phyloP scores from a whole-genome alignment of 53 echinoderm and acorn worm species.

The Astropecten irregularis region DNA sequence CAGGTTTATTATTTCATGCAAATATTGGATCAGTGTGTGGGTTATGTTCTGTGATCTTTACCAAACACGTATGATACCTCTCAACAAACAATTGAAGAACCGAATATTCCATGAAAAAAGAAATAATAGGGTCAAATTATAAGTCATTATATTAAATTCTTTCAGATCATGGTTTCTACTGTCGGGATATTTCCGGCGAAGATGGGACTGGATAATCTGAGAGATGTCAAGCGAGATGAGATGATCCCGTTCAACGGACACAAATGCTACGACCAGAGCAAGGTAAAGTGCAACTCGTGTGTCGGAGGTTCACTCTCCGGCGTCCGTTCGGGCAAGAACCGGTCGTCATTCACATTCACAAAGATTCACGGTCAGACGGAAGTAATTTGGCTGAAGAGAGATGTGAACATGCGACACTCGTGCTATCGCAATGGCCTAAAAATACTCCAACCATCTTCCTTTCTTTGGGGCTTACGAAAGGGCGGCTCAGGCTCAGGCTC shows the following conservation, averaged over 20 bases:
- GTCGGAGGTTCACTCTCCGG: no score
- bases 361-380: not conserved
- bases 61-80: no score
- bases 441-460: not conserved
- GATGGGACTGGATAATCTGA: slow-evolving; percentile 57
- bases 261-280: slow-evolving; percentile 76
- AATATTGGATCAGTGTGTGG: no score
- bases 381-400: not conserved
- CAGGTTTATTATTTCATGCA: no score
- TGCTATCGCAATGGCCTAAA: not conserved
- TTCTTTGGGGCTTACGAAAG: no score
- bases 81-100: no score
- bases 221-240: not conserved
- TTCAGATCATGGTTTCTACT: slow-evolving; percentile 87
- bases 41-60: no score
- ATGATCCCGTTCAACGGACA: slow-evolving; percentile 69
- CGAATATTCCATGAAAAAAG: no score
- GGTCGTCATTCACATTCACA: not conserved
- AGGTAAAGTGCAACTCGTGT: slow-evolving; percentile 46
- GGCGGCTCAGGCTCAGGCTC: no score
- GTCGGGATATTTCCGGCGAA: slow-evolving; percentile 79
- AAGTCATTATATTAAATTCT: not conserved
- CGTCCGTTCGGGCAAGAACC: not conserved
- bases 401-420: not conserved
- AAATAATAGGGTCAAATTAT: no score